A percentile compares a stretch with the other conserved stretches of the same genome.
Evolutionary conservation across 2,888 invertebrate genomes (phyloP).

Genomic region (Orthonychiurus folsomi): DNA sequence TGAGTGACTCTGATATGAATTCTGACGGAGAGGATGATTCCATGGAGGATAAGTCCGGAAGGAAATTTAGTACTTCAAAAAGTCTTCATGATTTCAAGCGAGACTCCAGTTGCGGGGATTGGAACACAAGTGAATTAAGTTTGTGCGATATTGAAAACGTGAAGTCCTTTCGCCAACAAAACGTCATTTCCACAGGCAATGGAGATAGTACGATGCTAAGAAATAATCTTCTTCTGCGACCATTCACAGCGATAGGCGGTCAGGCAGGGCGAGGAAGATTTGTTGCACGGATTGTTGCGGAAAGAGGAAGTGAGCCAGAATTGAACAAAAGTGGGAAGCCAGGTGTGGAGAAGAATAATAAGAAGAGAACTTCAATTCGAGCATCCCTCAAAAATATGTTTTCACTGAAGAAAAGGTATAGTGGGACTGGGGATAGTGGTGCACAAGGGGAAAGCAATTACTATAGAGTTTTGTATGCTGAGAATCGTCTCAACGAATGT

Average conservation of each 20-base stretch:
- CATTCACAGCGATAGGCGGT: neutral
- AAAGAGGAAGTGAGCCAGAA: conserved; percentile 26
- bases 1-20: conserved; percentile 33
- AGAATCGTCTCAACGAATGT: neutral
- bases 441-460: neutral
- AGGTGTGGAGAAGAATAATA: conserved; percentile 25
- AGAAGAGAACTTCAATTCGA: conserved; percentile 41
- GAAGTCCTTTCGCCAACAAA: neutral
- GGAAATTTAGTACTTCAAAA: conserved; percentile 31
- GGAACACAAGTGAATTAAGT: neutral
- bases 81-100: conserved; percentile 33
- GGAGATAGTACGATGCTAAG: neutral
- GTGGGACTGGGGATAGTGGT: conserved; percentile 2
- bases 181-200: neutral
- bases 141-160: neutral
- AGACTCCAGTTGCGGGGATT: conserved; percentile 1
- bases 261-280: conserved; percentile 17
- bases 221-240: conserved; percentile 1
- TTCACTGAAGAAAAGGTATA: conserved; percentile 44
- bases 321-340: conserved; percentile 22
- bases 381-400: conserved; percentile 44
- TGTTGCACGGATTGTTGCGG: conserved; percentile 19
- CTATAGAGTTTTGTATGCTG: conserved; percentile 2
- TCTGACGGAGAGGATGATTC: conserved; percentile 28
- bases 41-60: conserved; percentile 15